phyloP scores from a whole-genome alignment of 2,888 invertebrate genomes.

The Crioceris asparagi region DNA sequence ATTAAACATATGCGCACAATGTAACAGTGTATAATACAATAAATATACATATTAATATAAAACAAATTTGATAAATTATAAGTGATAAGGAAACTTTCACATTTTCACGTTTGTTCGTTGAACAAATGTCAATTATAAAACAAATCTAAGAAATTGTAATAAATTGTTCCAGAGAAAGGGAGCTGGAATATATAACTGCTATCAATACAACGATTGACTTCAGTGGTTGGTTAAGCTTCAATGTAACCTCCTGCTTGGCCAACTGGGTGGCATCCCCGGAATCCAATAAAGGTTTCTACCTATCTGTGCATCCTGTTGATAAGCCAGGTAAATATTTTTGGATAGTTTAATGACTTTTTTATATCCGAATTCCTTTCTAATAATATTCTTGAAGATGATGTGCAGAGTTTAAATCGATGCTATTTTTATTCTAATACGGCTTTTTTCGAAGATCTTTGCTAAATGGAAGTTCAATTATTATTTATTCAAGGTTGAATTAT shows the following conservation, averaged over 20 bases:
- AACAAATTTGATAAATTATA: no score
- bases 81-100: no score
- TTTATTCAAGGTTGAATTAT: background rate
- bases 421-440: background rate
- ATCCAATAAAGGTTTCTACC: conserved; percentile 76
- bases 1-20: no score
- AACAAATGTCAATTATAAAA: no score
- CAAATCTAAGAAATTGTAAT: no score
- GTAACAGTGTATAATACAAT: no score
- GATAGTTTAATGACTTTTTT: no score
- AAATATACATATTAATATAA: no score
- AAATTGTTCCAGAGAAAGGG: conserved; percentile 55
- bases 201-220: conserved; percentile 65
- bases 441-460: background rate
- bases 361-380: no score
- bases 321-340: conserved; percentile 50
- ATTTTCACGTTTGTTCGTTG: no score
- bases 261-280: conserved; percentile 71
- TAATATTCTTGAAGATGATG: background rate
- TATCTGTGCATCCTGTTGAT: conserved; percentile 63
- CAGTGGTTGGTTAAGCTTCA: conserved; percentile 81
- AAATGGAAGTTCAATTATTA: background rate
- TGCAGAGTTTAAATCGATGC: background rate
- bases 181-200: conserved; percentile 63
- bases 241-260: conserved; percentile 65